Base-by-base conservation (phyloP, 2,888 invertebrate species). In the Druceiella hillmani region DNA sequence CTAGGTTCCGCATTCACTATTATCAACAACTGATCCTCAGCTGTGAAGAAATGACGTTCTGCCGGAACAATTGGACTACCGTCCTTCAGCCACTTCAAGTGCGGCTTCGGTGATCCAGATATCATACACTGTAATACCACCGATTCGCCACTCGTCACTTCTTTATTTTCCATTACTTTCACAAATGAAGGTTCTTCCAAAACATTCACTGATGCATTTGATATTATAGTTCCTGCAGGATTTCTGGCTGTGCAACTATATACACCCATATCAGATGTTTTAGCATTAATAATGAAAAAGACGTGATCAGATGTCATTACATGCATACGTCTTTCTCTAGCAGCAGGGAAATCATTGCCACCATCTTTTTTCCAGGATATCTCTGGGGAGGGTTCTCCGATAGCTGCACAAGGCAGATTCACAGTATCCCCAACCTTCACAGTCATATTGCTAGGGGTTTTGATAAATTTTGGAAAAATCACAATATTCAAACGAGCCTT, bases 231-330 rank as follows among this genome's bases (percentile, higher is more conserved):
- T 0, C 95, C 97, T 9, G 93, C 95, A 27, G 82, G 76, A 64
- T 94, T 97, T 54, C 82, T 80, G 1, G 95, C 97, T 4, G 86
- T 91, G 64, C 95, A 97, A 33, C 89, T 92, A 58, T 97, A 97
- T 17, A 90, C 74, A 1, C 97, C 97, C 65, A 87, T 86, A 57
- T 97, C 97, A 20, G 79, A 78, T 1, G 83, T 78, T 61, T 90
- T 91, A 13, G 90, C 89, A 64, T 90, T 83, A n/a, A 90, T 79
- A 50, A 97, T 95, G 56, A 92, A 90, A 59, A 94, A 90, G 2
- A 87, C 82, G 59, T 93, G 89, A 57, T 95, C 94, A 17, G 82
- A 80, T 1, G 90, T 87, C 79, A 92, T 87, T 30, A 94, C 89
- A 64, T 89, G 87, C 83, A 97, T 87, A 22, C 95, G 74, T 28